Percentiles rank a stretch among this genome's conserved stretches.
Conservation (phyloP, 2,797 vertebrate species). For the Falco concolor region DNA sequence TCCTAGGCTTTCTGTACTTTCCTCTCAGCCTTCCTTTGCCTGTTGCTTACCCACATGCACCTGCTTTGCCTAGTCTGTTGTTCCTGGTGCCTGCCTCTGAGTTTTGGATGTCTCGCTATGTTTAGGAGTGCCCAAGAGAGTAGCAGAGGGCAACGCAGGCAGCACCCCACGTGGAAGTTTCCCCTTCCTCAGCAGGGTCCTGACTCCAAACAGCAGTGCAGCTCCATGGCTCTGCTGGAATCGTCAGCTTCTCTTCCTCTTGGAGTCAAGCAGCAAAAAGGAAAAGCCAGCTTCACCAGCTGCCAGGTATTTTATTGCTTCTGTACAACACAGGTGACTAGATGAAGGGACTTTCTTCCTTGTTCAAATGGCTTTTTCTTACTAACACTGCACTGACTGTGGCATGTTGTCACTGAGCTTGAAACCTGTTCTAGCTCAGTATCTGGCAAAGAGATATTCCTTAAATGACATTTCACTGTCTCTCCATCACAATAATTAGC, state of each 20-base stretch:
- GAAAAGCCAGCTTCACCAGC: not conserved
- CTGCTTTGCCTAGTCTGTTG: not conserved
- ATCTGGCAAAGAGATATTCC: not conserved
- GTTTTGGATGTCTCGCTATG: not conserved
- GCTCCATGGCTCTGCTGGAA: not conserved
- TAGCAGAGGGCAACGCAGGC: not conserved
- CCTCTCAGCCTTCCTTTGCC: not conserved
- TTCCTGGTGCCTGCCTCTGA: not conserved
- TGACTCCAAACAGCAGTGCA: not conserved
- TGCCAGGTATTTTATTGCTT: not conserved
- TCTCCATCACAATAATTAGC: not conserved
- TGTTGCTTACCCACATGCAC: not conserved
- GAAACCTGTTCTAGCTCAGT: not conserved
- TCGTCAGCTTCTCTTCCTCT: not conserved
- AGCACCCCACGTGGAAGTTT: not conserved
- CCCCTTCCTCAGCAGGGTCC: not conserved
- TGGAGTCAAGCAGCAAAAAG: not conserved
- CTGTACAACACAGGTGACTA: not conserved
- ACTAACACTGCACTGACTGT: not conserved
- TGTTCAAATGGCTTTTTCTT: not conserved
- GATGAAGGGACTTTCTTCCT: not conserved
- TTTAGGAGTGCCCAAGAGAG: fast-evolving
- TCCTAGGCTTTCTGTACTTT: not conserved
- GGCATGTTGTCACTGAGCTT: not conserved
- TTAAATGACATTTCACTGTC: not conserved